Conservation (phyloP, 2,113 vertebrate species). For the Macrotus californicus region DNA sequence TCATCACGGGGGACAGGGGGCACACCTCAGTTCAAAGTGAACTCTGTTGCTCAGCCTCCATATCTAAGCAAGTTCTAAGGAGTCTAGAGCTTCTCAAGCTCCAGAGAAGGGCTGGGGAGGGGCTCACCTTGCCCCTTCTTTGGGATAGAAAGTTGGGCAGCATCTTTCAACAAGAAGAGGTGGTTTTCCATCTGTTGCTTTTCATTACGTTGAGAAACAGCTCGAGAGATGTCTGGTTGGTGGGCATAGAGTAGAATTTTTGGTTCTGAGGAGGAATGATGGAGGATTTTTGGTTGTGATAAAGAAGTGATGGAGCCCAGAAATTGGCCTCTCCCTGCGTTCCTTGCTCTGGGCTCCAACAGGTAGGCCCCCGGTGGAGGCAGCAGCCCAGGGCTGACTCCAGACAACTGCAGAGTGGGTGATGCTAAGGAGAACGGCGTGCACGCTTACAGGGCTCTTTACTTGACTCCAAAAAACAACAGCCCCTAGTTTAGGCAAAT, state of each 20-base stretch:
- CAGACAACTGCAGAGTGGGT: background rate
- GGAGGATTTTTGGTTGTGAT: background rate
- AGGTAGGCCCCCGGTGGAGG: background rate
- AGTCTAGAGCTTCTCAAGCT: background rate
- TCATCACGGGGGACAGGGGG: background rate
- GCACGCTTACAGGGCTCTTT: background rate
- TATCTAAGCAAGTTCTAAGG: background rate
- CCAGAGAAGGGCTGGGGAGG: background rate
- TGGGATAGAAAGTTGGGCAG: background rate
- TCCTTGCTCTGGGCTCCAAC: no score
- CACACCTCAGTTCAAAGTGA: background rate
- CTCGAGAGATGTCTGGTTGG: background rate
- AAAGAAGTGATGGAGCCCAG: background rate
- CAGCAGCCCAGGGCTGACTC: background rate
- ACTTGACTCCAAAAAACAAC: background rate
- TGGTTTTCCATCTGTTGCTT: background rate
- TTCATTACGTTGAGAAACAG: background rate
- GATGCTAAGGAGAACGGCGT: background rate
- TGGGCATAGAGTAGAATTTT: background rate
- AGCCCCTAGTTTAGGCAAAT: background rate
- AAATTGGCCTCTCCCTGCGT: background rate
- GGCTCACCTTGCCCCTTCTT: background rate
- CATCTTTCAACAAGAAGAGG: background rate
- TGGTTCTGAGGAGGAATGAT: background rate
- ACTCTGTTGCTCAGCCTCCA: background rate